These are phyloP conservation scores for Entomobrya multifasciata DNA, from an alignment of 2,888 invertebrate genomes.

Conservation along the genomic window DNA sequence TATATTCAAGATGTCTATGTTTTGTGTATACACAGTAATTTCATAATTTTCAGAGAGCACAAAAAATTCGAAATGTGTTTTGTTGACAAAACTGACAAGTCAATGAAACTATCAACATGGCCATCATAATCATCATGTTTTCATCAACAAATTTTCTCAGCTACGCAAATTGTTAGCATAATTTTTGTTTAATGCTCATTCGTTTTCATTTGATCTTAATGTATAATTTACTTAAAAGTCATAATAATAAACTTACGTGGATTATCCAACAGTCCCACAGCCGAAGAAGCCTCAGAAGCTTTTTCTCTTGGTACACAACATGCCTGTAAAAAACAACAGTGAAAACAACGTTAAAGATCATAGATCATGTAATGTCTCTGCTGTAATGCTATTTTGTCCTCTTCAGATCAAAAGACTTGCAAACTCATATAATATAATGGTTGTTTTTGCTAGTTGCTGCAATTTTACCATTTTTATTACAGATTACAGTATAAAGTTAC, in stretches of 20 bases:
- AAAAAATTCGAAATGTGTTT: slow-evolving; percentile 1
- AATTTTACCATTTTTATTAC: background rate
- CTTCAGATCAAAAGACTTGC: too few relatives aligned
- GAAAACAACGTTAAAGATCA: background rate
- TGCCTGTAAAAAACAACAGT: slow-evolving; percentile 40
- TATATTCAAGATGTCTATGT: background rate
- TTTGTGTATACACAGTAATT: background rate
- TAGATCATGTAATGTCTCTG: background rate
- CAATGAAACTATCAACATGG: slow-evolving; percentile 7
- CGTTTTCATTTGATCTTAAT: background rate
- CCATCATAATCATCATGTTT: background rate
- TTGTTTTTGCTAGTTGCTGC: background rate
- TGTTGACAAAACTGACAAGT: slow-evolving; percentile 1
- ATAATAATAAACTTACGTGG: slow-evolving; percentile 88
- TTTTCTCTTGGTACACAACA: slow-evolving; percentile 90
- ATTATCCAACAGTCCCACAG: slow-evolving; percentile 87
- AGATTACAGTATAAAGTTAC: slow-evolving; percentile 20
- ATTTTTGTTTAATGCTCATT: background rate
- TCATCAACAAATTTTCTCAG: too few relatives aligned
- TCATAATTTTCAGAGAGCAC: background rate
- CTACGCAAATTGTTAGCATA: too few relatives aligned
- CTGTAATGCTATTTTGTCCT: background rate
- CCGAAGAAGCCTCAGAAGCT: slow-evolving; percentile 82
- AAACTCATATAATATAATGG: background rate
- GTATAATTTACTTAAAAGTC: background rate